Percentiles rank a stretch among this genome's conserved stretches.
Evolutionary conservation across 2,797 vertebrate genomes (phyloP).

Genomic region (Anniella stebbinsi): DNA sequence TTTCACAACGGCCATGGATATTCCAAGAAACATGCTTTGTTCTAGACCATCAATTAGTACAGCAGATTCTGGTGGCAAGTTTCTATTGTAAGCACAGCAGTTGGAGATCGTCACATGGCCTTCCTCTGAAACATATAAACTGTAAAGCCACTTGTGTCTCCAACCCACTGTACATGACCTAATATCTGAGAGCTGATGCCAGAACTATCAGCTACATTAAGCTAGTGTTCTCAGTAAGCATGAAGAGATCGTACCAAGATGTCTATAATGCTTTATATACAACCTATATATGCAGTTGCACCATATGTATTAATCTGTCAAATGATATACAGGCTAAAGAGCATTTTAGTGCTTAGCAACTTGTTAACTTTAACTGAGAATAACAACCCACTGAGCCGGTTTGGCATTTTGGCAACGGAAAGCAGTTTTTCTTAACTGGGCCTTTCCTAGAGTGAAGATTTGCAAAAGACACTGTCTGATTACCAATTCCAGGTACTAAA

Average conservation of each 20-base stretch:
- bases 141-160: constrained; percentile 62
- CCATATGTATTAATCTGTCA: constrained; percentile 68
- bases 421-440: constrained; percentile 69
- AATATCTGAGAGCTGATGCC: constrained; percentile 55
- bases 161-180: constrained; percentile 55
- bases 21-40: constrained; percentile 61
- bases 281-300: constrained; percentile 69
- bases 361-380: constrained; percentile 61
- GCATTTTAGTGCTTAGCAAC: constrained; percentile 70
- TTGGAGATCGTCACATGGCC: constrained; percentile 59
- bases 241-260: constrained; percentile 75
- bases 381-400: constrained; percentile 61
- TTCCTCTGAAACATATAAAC: constrained; percentile 61
- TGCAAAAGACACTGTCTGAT: constrained; percentile 68
- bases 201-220: constrained; percentile 66
- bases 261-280: constrained; percentile 72
- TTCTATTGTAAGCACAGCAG: constrained; percentile 52
- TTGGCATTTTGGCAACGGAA: constrained; percentile 59
- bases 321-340: constrained; percentile 71
- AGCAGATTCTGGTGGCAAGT: constrained; percentile 67
- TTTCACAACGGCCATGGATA: constrained; percentile 58
- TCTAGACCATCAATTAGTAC: constrained; percentile 54
- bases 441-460: constrained; percentile 71
- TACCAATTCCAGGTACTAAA: constrained; percentile 67
- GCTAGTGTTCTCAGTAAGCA: constrained; percentile 73